Percentiles rank a stretch among this genome's conserved stretches.
phyloP scores from a whole-genome alignment of 2,797 vertebrate genomes.

The Adelosebastes latens region DNA sequence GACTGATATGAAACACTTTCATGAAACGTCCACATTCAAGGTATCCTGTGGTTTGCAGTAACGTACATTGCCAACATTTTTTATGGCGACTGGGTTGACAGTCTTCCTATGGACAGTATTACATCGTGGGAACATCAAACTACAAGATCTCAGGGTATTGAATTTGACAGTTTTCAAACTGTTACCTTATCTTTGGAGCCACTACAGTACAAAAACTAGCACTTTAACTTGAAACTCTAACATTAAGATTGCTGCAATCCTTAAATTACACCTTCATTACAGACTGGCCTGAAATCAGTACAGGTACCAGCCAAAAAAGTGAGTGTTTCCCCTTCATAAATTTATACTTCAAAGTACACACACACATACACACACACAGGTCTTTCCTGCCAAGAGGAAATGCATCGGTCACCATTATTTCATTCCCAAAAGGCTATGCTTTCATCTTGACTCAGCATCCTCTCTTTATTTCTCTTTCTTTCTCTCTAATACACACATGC shows the following conservation, averaged over 20 bases:
- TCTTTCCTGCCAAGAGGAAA: conserved; percentile 47
- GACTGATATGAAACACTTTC: too few species aligned
- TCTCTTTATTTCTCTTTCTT: conserved; percentile 54
- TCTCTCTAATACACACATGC: conserved; percentile 61
- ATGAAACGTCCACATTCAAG: too few species aligned
- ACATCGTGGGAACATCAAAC: not conserved
- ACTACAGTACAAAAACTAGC: not conserved
- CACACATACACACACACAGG: not conserved
- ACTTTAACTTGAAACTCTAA: not conserved
- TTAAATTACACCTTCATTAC: not conserved
- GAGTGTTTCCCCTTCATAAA: conserved; percentile 9
- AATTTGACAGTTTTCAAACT: not conserved
- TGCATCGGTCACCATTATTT: conserved; percentile 73
- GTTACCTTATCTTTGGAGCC: not conserved
- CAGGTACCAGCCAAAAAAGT: not conserved
- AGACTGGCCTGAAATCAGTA: not conserved
- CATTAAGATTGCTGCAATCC: not conserved
- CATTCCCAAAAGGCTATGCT: conserved; percentile 59
- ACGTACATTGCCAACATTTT: too few species aligned
- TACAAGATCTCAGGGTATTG: too few species aligned
- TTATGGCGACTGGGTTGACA: too few species aligned
- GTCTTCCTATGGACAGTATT: too few species aligned
- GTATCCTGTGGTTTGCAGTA: too few species aligned
- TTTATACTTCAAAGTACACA: conserved; percentile 57
- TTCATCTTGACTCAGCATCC: conserved; percentile 75